Evolutionary conservation across 2,888 invertebrate genomes (phyloP), one percentile per base, ranked within the genome.

Genomic region (Nemoura dubitans): DNA sequence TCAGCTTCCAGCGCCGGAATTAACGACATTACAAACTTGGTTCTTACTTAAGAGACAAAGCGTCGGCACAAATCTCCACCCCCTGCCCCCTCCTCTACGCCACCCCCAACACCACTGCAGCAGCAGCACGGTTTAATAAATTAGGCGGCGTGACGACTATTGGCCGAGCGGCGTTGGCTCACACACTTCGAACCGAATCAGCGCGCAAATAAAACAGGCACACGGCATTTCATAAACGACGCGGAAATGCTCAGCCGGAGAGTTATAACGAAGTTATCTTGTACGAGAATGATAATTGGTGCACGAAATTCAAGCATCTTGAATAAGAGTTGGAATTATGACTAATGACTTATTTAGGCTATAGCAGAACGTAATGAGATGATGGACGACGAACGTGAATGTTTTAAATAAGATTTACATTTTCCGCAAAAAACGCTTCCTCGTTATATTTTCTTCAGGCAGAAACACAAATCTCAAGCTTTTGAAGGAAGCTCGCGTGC

Each of bases 1-100:
- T 85, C 85, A 85, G 78, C 21, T 78, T 36, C 78, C 83, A 83
- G 30, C 25, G 81, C 16, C 28, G 81, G 83, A 30, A 82, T 83
- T 86, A 86, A 86, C 81, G 86, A 43, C 30, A 86, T 86, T 86
- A 86, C 28, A 36, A 83, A 86, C 76, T 86, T 59, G 83, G 59
- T 76, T 86, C 86, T 86, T 83, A 83, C 76, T 81, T 81, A 36
- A 86, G 76, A 82, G 83, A 83, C 83, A 83, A 83, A 83, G 42
- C 42, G 30, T 26, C 42, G 30, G 30, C 42, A 26, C 81, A 81
- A 30, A 81, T 81, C 28, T 81, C 27, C n/a, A 5, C 21, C 59
- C 21, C 59, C 59, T 1, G 16, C 10, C 10, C 59, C 2, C 59
- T 14, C 59, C 59, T 2, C 59, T 21, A 10, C 59, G 6, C 59